phyloP scores from a whole-genome alignment of 2,113 vertebrate genomes.

The Furnarius figulus region DNA sequence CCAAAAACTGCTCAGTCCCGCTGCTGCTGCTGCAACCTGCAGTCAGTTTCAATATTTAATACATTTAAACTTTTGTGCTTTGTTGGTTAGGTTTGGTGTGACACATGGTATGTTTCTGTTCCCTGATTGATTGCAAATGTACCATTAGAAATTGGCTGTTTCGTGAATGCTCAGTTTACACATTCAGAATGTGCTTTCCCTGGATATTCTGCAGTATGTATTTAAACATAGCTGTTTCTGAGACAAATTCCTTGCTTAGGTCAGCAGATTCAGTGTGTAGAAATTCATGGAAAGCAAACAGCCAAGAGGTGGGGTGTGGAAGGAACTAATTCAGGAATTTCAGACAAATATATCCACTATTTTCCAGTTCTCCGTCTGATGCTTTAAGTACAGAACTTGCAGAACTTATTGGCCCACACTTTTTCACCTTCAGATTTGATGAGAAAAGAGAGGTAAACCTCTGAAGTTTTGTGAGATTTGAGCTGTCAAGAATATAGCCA shows the following conservation, averaged over 20 bases:
- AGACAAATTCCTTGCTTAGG: conserved; percentile 38
- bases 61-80: background rate
- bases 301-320: background rate
- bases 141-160: conserved; percentile 13
- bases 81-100: conserved; percentile 22
- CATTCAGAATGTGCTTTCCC: conserved; percentile 24
- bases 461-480: background rate
- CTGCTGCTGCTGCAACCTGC: background rate
- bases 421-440: background rate
- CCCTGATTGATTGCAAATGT: conserved; percentile 28
- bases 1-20: background rate
- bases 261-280: background rate
- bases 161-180: conserved; percentile 5
- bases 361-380: background rate
- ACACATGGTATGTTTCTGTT: conserved; percentile 39
- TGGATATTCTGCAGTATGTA: background rate
- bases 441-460: background rate
- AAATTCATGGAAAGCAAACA: conserved; percentile 26
- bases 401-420: background rate
- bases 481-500: background rate
- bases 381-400: background rate
- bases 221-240: conserved; percentile 40
- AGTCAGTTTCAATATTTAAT: background rate
- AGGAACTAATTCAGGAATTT: conserved; percentile 25
- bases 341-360: background rate